These are phyloP conservation scores for Prochilodus magdalenae DNA, from an alignment of 2,113 vertebrate species.

Conservation along the genomic window DNA sequence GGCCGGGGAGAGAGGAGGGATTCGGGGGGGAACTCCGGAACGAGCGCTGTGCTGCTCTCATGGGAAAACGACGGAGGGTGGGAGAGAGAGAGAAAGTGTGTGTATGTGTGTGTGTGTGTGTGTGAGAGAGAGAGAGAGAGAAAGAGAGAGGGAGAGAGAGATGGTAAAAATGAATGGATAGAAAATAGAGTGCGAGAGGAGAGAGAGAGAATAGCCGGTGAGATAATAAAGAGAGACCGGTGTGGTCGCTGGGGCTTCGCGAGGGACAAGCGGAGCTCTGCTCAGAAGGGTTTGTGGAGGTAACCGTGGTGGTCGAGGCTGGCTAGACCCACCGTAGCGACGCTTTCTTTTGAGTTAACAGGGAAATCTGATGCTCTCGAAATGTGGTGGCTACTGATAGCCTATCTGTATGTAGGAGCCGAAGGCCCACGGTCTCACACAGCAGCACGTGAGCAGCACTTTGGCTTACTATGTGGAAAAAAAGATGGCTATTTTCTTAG, in stretches of 20 bases:
- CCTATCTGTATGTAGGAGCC: neutral
- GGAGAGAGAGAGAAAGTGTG: slow-evolving; percentile 60
- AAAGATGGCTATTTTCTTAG: too few relatives aligned
- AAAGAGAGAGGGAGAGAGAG: slow-evolving; percentile 67
- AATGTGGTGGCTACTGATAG: neutral
- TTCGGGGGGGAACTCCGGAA: slow-evolving; percentile 76
- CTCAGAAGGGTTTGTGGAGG: neutral
- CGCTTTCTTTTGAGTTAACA: neutral
- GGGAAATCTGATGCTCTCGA: too few relatives aligned
- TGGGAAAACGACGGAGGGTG: slow-evolving; percentile 62
- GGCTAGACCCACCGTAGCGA: neutral
- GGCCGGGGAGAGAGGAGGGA: slow-evolving; percentile 54
- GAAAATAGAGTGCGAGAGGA: slow-evolving; percentile 76
- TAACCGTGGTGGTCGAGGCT: neutral
- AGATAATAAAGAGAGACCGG: slow-evolving; percentile 78
- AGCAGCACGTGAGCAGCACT: neutral
- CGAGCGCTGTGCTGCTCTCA: slow-evolving; percentile 78
- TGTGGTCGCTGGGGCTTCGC: slow-evolving; percentile 65
- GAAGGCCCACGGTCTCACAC: neutral
- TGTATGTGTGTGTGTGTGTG: neutral
- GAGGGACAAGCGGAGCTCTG: slow-evolving; percentile 37
- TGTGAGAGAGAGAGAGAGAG: slow-evolving; percentile 59
- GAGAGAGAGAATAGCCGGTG: slow-evolving; percentile 62
- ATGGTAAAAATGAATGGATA: slow-evolving; percentile 80
- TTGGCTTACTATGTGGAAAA: too few relatives aligned